Conservation (phyloP, 2,888 invertebrate genomes). For the Molanna angustata region DNA sequence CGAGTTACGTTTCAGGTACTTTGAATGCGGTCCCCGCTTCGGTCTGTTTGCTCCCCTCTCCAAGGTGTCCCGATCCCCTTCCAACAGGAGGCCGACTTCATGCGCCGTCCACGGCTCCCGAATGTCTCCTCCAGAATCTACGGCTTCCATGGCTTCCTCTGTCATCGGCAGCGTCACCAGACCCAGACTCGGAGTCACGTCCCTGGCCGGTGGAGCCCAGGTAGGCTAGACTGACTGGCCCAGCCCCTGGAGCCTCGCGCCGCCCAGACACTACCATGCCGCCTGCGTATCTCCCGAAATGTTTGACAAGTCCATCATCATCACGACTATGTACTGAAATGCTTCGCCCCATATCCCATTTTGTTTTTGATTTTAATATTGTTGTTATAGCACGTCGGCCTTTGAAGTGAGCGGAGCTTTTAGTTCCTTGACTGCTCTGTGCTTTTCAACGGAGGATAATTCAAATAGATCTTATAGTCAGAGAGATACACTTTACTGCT, state of each 20-base stretch:
- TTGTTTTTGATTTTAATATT: no score
- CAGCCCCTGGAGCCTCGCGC: slow-evolving; percentile 37
- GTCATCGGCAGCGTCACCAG: slow-evolving; percentile 43
- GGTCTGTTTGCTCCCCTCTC: slow-evolving; percentile 91
- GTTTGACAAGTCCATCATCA: slow-evolving; percentile 32
- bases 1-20: slow-evolving; percentile 67
- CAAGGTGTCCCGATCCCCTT: slow-evolving; percentile 86
- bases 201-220: slow-evolving; percentile 57
- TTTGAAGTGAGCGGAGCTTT: background rate
- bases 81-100: slow-evolving; percentile 62
- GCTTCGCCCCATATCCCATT: slow-evolving; percentile 20
- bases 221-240: slow-evolving; percentile 53
- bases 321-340: slow-evolving; percentile 32
- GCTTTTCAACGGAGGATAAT: no score
- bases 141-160: slow-evolving; percentile 56
- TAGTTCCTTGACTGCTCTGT: background rate
- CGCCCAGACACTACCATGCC: slow-evolving; percentile 31
- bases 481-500: no score
- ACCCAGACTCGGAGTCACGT: slow-evolving; percentile 70
- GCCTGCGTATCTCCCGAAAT: slow-evolving; percentile 32
- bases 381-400: no score
- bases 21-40: slow-evolving; percentile 85
- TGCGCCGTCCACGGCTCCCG: slow-evolving; percentile 63
- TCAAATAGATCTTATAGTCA: no score
- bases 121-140: slow-evolving; percentile 81